These are phyloP conservation scores for Cosmorhoe ocellata DNA, from an alignment of 2,888 invertebrate genomes.

Conservation along the genomic window DNA sequence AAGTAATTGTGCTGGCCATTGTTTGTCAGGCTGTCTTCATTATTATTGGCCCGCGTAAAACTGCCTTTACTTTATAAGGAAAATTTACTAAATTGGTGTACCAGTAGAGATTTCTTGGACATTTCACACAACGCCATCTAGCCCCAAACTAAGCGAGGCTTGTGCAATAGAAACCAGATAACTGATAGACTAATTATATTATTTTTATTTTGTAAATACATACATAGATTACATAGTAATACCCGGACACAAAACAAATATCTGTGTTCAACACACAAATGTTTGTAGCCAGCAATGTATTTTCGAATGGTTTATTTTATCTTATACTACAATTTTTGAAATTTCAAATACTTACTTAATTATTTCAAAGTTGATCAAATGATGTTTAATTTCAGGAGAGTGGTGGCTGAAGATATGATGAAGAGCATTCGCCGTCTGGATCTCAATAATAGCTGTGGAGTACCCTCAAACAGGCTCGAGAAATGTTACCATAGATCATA, in stretches of 20 bases:
- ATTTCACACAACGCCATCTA: no score
- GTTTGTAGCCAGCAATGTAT: no score
- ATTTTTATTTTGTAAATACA: no score
- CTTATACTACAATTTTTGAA: no score
- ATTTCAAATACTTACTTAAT: background rate
- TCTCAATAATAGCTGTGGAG: slow-evolving; percentile 76
- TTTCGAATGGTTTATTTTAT: no score
- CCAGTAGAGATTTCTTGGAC: no score
- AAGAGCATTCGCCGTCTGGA: slow-evolving; percentile 67
- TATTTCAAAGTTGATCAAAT: slow-evolving; percentile 4
- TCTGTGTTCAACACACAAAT: no score
- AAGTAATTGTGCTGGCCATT: slow-evolving; percentile 31
- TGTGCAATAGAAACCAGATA: no score
- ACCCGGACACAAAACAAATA: no score
- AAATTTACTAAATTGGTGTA: background rate
- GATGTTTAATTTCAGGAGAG: slow-evolving; percentile 15
- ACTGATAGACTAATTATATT: no score
- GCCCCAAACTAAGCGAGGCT: no score
- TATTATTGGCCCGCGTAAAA: slow-evolving; percentile 15
- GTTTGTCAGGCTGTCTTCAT: slow-evolving; percentile 35
- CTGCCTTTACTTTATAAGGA: slow-evolving; percentile 3
- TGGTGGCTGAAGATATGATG: slow-evolving; percentile 57
- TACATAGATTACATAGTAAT: no score
- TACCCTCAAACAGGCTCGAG: slow-evolving; percentile 58
- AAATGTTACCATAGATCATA: slow-evolving; percentile 45